Percentiles rank a stretch among this genome's conserved stretches.
Evolutionary conservation across 2,797 vertebrate genomes (phyloP).

Genomic region (Siniperca undulata): DNA sequence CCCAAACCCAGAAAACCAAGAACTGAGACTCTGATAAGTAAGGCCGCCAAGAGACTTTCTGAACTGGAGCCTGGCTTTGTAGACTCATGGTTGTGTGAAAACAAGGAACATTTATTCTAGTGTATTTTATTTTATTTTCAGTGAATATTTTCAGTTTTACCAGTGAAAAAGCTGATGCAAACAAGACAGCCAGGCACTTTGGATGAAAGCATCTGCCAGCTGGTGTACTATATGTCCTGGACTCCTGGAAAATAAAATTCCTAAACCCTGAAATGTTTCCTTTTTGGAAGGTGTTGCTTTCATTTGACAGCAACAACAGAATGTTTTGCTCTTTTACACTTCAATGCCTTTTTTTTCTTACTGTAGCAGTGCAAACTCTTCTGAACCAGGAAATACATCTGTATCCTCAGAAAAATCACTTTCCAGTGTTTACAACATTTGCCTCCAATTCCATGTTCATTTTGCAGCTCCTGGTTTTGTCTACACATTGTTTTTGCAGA

Average conservation of each 20-base stretch:
- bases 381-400: slow-evolving; percentile 61
- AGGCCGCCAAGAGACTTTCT: slow-evolving; percentile 39
- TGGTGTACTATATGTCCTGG: slow-evolving; percentile 48
- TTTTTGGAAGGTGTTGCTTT: slow-evolving; percentile 44
- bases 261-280: slow-evolving; percentile 56
- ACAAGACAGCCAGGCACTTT: slow-evolving; percentile 61
- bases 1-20: slow-evolving; percentile 40
- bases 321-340: slow-evolving; percentile 54
- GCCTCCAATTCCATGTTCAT: slow-evolving; percentile 24
- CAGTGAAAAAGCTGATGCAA: slow-evolving; percentile 47
- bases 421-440: slow-evolving; percentile 50
- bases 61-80: slow-evolving; percentile 23
- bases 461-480: slow-evolving; percentile 36
- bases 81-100: slow-evolving; percentile 2
- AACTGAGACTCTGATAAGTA: slow-evolving; percentile 41
- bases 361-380: slow-evolving; percentile 29
- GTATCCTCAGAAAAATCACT: slow-evolving; percentile 55
- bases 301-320: slow-evolving; percentile 66
- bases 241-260: slow-evolving; percentile 52
- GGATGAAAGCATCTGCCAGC: slow-evolving; percentile 68
- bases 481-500: slow-evolving; percentile 6
- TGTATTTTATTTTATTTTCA: slow-evolving; percentile 28
- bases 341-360: slow-evolving; percentile 9
- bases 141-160: slow-evolving; percentile 36
- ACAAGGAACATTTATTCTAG: slow-evolving; percentile 2